These are phyloP conservation scores for Subanguina moxae DNA, from an alignment of 1,140 invertebrate species.

Conservation along the genomic window DNA sequence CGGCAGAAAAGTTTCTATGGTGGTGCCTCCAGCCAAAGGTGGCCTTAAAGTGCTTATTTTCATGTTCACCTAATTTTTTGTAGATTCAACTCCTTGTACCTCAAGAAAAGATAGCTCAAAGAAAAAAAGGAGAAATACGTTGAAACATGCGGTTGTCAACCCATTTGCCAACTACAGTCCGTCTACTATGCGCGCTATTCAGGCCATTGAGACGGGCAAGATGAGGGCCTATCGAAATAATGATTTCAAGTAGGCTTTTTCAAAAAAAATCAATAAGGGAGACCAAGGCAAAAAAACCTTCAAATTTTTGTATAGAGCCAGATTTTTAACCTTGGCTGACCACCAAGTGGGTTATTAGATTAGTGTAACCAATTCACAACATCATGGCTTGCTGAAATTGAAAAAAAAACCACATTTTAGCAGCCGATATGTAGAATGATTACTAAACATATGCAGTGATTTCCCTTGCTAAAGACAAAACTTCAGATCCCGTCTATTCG, in stretches of 20 bases:
- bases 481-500: conserved; percentile 39
- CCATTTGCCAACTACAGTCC: conserved; percentile 30
- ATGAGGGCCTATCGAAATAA: conserved; percentile 31
- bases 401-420: not conserved
- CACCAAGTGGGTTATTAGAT: too few species aligned
- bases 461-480: not conserved
- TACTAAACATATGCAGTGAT: too few species aligned
- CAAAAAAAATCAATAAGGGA: conserved; percentile 6
- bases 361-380: too few species aligned
- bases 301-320: not conserved
- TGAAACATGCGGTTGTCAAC: not conserved
- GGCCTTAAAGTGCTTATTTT: not conserved
- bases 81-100: not conserved
- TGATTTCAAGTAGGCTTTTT: conserved; percentile 34
- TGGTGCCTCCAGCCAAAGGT: not conserved
- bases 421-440: too few species aligned
- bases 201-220: conserved; percentile 48
- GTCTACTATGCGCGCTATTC: conserved; percentile 40
- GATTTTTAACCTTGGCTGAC: too few species aligned
- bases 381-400: too few species aligned
- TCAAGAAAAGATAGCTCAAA: too few species aligned
- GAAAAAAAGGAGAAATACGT: not conserved
- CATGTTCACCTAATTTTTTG: not conserved
- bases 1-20: conserved; percentile 9
- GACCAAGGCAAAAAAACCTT: conserved; percentile 1